phyloP scores from a whole-genome alignment of 2,888 invertebrate genomes.

The Philereme transversata region DNA sequence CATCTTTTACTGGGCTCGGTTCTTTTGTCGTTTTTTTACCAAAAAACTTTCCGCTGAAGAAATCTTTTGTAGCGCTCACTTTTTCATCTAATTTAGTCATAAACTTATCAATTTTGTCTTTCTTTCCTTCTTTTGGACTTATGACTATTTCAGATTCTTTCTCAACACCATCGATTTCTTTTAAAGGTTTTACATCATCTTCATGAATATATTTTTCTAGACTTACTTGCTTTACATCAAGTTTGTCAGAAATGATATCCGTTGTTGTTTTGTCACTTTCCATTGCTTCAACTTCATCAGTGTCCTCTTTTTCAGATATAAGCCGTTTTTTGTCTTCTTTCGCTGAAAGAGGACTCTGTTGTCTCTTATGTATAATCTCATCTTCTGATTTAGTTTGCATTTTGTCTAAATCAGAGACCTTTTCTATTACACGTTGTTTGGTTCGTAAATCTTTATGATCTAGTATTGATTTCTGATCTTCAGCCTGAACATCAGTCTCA shows the following conservation, averaged over 20 bases:
- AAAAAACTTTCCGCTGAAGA: slow-evolving; percentile 48
- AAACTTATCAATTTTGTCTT: slow-evolving; percentile 46
- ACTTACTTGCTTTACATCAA: slow-evolving; percentile 73
- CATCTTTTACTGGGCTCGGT: slow-evolving; percentile 18
- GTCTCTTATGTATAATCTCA: slow-evolving; percentile 15
- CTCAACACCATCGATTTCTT: slow-evolving; percentile 50
- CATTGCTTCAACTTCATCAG: slow-evolving; percentile 28
- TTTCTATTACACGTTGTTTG: slow-evolving; percentile 3
- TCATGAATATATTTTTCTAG: slow-evolving; percentile 58
- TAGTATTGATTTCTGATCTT: slow-evolving; percentile 19
- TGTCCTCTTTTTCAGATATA: slow-evolving; percentile 36
- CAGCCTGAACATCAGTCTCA: slow-evolving; percentile 50
- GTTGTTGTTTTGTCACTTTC: slow-evolving; percentile 10
- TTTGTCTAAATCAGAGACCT: slow-evolving; percentile 4
- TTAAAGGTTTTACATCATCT: slow-evolving; percentile 23
- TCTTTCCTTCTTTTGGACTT: slow-evolving; percentile 38
- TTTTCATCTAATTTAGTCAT: slow-evolving; percentile 56
- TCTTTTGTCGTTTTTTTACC: slow-evolving; percentile 34
- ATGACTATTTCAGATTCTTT: slow-evolving; percentile 45
- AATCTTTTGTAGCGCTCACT: slow-evolving; percentile 52
- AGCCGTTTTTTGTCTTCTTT: slow-evolving; percentile 36
- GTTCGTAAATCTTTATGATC: slow-evolving; percentile 16
- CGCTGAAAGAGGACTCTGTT: slow-evolving; percentile 32
- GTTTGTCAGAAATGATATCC: slow-evolving; percentile 61
- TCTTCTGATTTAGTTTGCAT: slow-evolving; percentile 8